phyloP scores from a whole-genome alignment of 92 coral and sea anemone species.

The Parazoanthus atlanticus region DNA sequence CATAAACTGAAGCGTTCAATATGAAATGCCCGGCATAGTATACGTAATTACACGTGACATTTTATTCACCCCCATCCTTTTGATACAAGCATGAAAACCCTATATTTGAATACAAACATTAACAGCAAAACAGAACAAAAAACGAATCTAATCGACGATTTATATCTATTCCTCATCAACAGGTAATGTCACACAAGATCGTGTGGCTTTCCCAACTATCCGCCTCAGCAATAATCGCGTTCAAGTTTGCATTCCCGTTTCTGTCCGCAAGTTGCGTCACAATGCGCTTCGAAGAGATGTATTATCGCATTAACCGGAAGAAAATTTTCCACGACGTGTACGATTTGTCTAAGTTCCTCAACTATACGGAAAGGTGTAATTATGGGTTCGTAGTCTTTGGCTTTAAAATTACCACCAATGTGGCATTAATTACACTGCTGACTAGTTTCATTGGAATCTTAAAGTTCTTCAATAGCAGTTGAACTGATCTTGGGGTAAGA shows the following conservation, averaged over 20 bases:
- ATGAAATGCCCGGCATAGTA: too few species aligned
- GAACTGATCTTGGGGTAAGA: neutral
- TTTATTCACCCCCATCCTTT: too few species aligned
- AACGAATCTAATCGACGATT: too few species aligned
- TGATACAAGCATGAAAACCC: too few species aligned
- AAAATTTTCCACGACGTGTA: constrained; percentile 47
- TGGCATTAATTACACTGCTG: constrained; percentile 55
- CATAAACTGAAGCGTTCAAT: too few species aligned
- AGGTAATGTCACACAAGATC: constrained; percentile 33
- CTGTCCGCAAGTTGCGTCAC: constrained; percentile 62
- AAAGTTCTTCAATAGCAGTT: constrained; percentile 41
- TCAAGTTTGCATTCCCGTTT: constrained; percentile 62
- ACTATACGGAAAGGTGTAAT: constrained; percentile 62
- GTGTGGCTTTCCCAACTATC: constrained; percentile 59
- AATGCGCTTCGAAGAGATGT: constrained; percentile 61
- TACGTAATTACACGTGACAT: neutral
- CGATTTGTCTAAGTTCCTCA: constrained; percentile 60
- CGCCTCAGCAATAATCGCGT: constrained; percentile 58
- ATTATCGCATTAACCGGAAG: constrained; percentile 55
- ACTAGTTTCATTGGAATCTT: constrained; percentile 59
- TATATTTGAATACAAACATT: neutral
- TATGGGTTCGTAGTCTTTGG: constrained; percentile 65
- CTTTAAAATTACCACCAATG: constrained; percentile 59
- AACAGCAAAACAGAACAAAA: neutral
- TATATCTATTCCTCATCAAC: neutral